A percentile compares a stretch with the other conserved stretches of the same genome.
Conservation (phyloP, 2,888 invertebrate genomes). For the Megamerina dolium region DNA sequence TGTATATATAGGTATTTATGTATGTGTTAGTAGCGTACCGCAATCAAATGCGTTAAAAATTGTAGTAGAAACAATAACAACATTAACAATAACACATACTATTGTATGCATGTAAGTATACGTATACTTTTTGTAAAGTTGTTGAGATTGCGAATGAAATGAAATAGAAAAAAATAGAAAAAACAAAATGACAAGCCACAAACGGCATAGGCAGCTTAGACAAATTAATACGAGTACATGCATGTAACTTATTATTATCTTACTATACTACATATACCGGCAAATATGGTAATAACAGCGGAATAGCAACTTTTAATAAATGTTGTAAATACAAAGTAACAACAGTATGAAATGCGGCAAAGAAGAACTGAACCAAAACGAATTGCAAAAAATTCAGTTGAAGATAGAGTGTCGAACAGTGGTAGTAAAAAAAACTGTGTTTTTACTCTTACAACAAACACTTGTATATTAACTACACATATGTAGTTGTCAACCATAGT, state of each 20-base stretch:
- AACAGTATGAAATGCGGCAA: too few relatives aligned
- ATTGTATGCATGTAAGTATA: not conserved
- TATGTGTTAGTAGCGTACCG: too few relatives aligned
- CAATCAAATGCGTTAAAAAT: constrained; percentile 4
- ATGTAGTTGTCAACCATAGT: too few relatives aligned
- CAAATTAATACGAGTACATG: too few relatives aligned
- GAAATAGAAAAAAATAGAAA: not conserved
- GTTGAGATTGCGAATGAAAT: not conserved
- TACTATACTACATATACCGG: too few relatives aligned
- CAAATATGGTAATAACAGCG: not conserved
- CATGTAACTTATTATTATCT: too few relatives aligned
- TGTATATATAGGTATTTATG: too few relatives aligned
- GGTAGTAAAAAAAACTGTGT: too few relatives aligned
- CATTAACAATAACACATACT: constrained; percentile 9
- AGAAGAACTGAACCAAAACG: not conserved
- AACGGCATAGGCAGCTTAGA: too few relatives aligned
- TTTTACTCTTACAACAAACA: too few relatives aligned
- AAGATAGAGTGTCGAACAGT: too few relatives aligned
- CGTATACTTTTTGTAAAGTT: not conserved
- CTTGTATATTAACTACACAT: too few relatives aligned
- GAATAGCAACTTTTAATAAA: not conserved
- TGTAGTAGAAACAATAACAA: constrained; percentile 1
- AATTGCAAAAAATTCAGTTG: not conserved
- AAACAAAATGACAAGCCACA: constrained; percentile 1
- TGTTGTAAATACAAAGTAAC: not conserved